Evolutionary conservation across 2,797 vertebrate species (phyloP), one percentile per base, ranked within the genome.

Genomic region (Naso thynnoides): DNA sequence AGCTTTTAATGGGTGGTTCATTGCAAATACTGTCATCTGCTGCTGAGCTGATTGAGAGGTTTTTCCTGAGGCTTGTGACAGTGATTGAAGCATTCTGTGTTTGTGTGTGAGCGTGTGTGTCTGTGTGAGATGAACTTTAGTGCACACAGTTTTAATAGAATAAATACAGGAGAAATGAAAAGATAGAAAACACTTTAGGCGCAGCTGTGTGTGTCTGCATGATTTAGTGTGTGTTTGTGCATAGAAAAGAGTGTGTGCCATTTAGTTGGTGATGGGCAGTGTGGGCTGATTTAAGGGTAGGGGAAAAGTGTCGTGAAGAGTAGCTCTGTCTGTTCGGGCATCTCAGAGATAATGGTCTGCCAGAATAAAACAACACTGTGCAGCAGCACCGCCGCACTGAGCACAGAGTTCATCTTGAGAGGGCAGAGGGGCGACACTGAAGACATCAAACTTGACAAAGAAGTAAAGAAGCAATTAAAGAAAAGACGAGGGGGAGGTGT

Each of bases 271-370:
- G 88, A 84, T 49, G 61, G 73, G 44, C 69, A 85, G 62, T 57
- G 70, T 62, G 66, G 81, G 78, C 76, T 73, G 87, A 86, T 86
- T 81, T 82, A 81, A 83, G 74, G 72, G 62, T 60, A 39, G 50
- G 21, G 45, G 84, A 65, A 77, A 84, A 86, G 73, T 86, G 85
- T 89, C 42, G 54, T 68, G 78, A 84, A 86, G 84, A 83, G 82
- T 63, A 63, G 74, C 70, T 84, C 62, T 87, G 73, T 79, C 79
- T 67, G 69, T 79, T 68, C 71, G 73, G 72, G 68, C 81, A 70
- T 79, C 84, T 89, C 68, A 73, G 58, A 88, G 88, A 90, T 93
- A 93, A 94, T 90, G 93, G 92, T 91, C 84, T 91, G 76, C 73
- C 79, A 78, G 75, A 89, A 76, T 79, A 90, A 88, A 85, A 88